phyloP scores from a whole-genome alignment of 2,888 invertebrate species.

The Pachycephus smyrnensis region DNA sequence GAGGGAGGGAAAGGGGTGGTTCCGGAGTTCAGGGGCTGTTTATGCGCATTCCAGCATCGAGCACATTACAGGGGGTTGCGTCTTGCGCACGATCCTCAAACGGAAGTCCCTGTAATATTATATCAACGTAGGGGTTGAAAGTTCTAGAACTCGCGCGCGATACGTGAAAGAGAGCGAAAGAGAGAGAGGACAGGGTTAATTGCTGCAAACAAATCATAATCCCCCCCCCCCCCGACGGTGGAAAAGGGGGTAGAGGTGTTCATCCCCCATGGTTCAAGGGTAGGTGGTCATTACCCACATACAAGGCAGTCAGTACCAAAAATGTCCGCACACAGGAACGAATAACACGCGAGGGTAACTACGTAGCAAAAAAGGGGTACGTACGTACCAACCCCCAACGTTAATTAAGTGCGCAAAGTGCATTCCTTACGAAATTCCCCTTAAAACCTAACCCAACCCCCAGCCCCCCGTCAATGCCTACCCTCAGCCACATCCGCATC shows the following conservation, averaged over 20 bases:
- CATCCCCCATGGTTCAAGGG: neutral
- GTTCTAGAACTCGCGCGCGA: neutral
- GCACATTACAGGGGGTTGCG: neutral
- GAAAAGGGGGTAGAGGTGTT: no score
- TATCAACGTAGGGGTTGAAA: neutral
- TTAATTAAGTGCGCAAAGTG: constrained; percentile 14
- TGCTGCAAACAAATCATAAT: neutral
- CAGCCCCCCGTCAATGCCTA: constrained; percentile 20
- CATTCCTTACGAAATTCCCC: constrained; percentile 6
- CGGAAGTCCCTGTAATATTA: neutral
- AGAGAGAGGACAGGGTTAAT: neutral
- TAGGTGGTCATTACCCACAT: neutral
- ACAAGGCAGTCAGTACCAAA: neutral
- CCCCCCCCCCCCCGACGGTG: no score
- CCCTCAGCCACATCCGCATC: constrained; percentile 24
- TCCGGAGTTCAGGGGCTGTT: neutral
- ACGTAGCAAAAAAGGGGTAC: neutral
- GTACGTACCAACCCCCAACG: constrained; percentile 8
- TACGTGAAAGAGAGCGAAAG: neutral
- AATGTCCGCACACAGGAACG: neutral
- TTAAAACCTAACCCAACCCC: neutral
- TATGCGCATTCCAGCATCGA: neutral
- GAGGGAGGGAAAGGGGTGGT: neutral
- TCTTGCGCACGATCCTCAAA: neutral
- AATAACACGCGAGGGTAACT: neutral